phyloP scores from a whole-genome alignment of 2,113 vertebrate species.

The Camelus dromedarius region DNA sequence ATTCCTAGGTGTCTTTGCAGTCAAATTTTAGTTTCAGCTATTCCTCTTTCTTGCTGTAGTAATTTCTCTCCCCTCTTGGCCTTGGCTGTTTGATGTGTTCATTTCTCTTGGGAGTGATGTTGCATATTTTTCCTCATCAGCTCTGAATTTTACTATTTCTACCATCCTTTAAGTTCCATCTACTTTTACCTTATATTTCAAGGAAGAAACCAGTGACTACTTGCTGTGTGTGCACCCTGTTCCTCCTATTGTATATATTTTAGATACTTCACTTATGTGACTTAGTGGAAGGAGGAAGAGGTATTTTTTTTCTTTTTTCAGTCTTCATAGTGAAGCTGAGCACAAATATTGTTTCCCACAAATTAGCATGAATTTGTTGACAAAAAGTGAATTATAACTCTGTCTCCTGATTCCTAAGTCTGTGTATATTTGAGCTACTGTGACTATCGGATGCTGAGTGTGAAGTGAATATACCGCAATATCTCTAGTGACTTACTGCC shows the following conservation, averaged over 20 bases:
- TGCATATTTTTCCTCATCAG: not conserved
- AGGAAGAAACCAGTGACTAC: not conserved
- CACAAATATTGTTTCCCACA: not conserved
- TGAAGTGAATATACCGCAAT: not conserved
- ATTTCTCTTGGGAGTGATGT: constrained; percentile 47
- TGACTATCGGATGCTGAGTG: not conserved
- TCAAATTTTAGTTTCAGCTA: constrained; percentile 40
- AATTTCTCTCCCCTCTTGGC: not conserved
- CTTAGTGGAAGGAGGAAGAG: not conserved
- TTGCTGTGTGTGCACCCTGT: not conserved
- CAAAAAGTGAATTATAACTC: not conserved
- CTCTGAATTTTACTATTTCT: not conserved
- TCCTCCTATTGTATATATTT: not conserved
- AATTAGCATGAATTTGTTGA: constrained; percentile 34
- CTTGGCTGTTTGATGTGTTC: not conserved
- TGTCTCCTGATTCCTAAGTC: constrained; percentile 10
- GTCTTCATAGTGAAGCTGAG: constrained; percentile 33
- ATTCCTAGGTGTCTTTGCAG: not conserved
- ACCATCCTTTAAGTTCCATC: not conserved
- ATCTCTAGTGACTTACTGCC: not conserved
- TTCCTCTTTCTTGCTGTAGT: constrained; percentile 33
- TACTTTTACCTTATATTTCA: constrained; percentile 33
- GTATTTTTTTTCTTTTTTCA: not conserved
- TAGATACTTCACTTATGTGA: not conserved
- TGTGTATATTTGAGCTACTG: not conserved